A percentile compares a stretch with the other conserved stretches of the same genome.
These are phyloP conservation scores for Apaloderma vittatum DNA, from an alignment of 2,113 vertebrate species.

Conservation along the genomic window DNA sequence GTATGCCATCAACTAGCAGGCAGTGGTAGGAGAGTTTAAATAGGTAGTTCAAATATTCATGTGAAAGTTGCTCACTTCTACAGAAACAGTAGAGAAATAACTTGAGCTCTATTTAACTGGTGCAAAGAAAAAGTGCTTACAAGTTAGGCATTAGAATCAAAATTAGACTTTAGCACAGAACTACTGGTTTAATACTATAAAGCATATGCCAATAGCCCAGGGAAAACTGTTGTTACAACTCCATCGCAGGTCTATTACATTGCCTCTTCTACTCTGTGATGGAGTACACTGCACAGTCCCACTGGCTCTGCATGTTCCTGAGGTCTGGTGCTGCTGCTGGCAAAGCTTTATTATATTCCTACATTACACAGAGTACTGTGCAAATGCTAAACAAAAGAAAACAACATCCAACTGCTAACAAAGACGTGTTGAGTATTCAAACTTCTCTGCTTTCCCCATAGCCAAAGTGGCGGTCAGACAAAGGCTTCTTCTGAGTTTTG, in stretches of 20 bases:
- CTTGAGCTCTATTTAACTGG: neutral
- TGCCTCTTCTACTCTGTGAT: neutral
- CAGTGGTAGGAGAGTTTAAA: neutral
- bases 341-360: neutral
- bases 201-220: neutral
- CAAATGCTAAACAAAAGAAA: conserved; percentile 38
- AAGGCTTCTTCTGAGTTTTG: neutral
- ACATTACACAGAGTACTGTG: neutral
- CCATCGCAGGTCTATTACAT: neutral
- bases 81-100: neutral
- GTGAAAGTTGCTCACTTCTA: neutral
- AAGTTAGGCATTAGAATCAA: neutral
- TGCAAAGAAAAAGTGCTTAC: neutral
- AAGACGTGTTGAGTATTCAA: neutral
- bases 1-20: neutral
- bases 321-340: neutral
- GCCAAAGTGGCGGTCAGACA: conserved; percentile 11
- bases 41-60: neutral
- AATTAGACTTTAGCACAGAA: neutral
- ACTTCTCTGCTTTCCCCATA: neutral
- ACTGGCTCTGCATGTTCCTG: neutral
- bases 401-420: conserved; percentile 8
- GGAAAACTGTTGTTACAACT: neutral
- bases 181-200: neutral
- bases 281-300: neutral